Base-by-base conservation (phyloP, 2,797 vertebrate species). In the Chaetodon trifasciatus region DNA sequence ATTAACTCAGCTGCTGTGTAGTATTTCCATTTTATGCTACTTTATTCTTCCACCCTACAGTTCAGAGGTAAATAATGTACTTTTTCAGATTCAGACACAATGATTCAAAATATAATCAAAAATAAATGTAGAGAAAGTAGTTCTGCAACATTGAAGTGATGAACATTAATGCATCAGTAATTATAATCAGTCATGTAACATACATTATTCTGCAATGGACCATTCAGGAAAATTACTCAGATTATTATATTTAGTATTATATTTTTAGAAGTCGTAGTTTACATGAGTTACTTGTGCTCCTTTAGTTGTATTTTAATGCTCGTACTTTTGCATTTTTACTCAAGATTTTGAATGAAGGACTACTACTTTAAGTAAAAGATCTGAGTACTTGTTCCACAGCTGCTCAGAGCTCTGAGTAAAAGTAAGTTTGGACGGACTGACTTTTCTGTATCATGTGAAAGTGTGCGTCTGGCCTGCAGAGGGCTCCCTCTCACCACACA, bases 401-500 rank as follows among this genome's bases (percentile, higher is more conserved):
- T 49, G 19, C 47, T 49, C 21, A 21, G 21, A 21, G 5, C 42
- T 50, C 19, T 50, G 8, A 50, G 8, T 50, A 47, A 47, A 47
- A 47, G 16, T 16, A 1, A 3, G 15, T 47, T 6, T 16, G 52
- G n/a, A 57, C 16, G 16, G 1, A 66, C 21, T 8, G 17, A 47
- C n/a, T 16, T 37, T 17, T 7, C 0, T 5, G 17, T 12, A 35
- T 12, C 0, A 40, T 1, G 19, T 9, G 9, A 2, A 3, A 11
- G 53, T 35, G 11, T 23, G 13, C 11, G 16, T 44, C 1, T 57
- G 37, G 8, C 4, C 90, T 40, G 70, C 74, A 86, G 89, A 47
- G 79, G 90, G 85, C 84, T 17, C 86, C 72, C 62, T 81, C 35
- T 4, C 68, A 24, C 67, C 61, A 64, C 53, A 16, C 42, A 3